Evolutionary conservation across 2,113 vertebrate genomes (phyloP), one percentile per base, ranked within the genome.

Genomic region (Carassius carassius): DNA sequence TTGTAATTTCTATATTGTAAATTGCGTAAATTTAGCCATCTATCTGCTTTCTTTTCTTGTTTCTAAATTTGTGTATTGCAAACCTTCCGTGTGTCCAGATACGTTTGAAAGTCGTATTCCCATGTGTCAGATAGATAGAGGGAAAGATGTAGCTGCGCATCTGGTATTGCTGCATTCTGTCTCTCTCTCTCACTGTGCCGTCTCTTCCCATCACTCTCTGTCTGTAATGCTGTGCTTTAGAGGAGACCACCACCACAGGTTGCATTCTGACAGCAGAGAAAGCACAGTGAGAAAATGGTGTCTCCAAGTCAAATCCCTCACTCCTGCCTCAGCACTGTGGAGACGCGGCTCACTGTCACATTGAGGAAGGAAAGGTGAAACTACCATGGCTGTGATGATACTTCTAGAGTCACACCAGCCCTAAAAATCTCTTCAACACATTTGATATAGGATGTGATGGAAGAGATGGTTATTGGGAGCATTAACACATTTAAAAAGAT

Each of bases 71-170:
- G 5, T 74, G 41, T 49, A 74, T 49, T 49, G 72, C 72, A 25
- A 74, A 8, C 72, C 41, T 49, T n/a, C n/a, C 23, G 7, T 69
- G 35, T 72, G 47, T n/a, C 29, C 49, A 29, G 63, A 9, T 51
- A 35, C 19, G 0, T 75, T 72, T 74, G 12, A 75, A 60, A 62
- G 70, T 75, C 11, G 17, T 78, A 78, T 78, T 78, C 75, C 75
- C 51, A 58, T 83, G 81, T 83, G 81, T 47, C 16, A 63, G 25
- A 37, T 75, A 83, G 81, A 70, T 16, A 44, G 81, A 74, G 81
- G 81, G 54, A 37, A 75, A 51, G 54, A 75, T 83, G 41, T 63
- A 58, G 67, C 47, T 5, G 17, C 63, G 49, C 67, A 83, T 37
- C 54, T 74, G 37, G 16, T 67, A 14, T 37, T 54, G 9, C 35